Evolutionary conservation across 2,113 vertebrate species (phyloP).

Genomic region (Dolichotis patagonum): DNA sequence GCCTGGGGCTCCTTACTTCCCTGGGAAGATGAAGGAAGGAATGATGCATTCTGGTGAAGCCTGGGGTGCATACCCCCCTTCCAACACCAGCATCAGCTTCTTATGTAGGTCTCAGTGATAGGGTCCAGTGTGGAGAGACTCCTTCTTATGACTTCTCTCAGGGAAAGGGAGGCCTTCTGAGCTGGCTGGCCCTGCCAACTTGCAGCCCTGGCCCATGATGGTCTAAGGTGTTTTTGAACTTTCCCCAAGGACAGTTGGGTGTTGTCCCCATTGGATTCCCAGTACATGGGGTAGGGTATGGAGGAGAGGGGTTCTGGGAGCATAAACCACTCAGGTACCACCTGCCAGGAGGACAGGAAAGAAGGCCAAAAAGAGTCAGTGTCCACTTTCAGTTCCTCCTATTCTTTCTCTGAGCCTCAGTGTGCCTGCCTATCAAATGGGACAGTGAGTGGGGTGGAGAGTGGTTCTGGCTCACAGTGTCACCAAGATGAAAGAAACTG

Average conservation of each 20-base stretch:
- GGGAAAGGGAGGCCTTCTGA: background rate
- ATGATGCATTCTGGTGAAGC: background rate
- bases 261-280: background rate
- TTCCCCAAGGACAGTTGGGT: background rate
- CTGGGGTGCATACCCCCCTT: background rate
- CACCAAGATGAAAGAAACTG: background rate
- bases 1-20: background rate
- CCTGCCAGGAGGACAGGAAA: background rate
- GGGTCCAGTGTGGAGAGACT: background rate
- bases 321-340: background rate
- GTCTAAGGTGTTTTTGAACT: background rate
- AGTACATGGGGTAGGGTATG: background rate
- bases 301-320: background rate
- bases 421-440: background rate
- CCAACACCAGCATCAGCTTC: background rate
- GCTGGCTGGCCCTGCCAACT: background rate
- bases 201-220: background rate
- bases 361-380: background rate
- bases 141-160: background rate
- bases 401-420: background rate
- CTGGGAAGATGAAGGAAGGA: background rate
- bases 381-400: background rate
- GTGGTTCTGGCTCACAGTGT: background rate
- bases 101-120: background rate
- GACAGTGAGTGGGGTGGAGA: background rate